phyloP scores from a whole-genome alignment of 2,797 vertebrate genomes.

The Limosa lapponica region DNA sequence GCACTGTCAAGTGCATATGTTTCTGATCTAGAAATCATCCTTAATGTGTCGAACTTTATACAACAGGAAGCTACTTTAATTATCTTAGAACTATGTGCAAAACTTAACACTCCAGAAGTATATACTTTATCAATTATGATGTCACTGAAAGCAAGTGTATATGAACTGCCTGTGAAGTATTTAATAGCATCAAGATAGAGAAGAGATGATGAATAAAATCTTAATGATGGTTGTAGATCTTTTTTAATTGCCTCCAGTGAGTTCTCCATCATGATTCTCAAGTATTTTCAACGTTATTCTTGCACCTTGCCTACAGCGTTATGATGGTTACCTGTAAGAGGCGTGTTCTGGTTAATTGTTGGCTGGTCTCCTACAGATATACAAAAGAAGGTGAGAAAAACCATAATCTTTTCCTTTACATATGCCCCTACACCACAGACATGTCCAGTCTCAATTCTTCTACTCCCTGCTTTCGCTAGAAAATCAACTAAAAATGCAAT shows the following conservation, averaged over 20 bases:
- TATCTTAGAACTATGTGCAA: constrained; percentile 16
- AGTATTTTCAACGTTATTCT: background rate
- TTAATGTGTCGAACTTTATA: background rate
- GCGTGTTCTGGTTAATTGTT: background rate
- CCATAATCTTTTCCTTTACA: background rate
- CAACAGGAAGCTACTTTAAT: constrained; percentile 5
- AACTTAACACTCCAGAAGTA: constrained; percentile 6
- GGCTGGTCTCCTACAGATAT: background rate
- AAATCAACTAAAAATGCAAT: background rate
- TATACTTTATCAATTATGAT: constrained; percentile 29
- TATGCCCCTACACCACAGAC: background rate
- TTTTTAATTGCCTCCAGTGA: constrained; percentile 5
- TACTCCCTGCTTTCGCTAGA: background rate
- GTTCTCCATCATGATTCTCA: background rate
- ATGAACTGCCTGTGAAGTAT: constrained; percentile 20
- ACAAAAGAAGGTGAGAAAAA: background rate
- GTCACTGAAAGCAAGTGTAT: background rate
- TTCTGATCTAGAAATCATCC: constrained; percentile 25
- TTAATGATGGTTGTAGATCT: constrained; percentile 38
- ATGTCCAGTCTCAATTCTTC: background rate
- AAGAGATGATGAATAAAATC: constrained; percentile 19
- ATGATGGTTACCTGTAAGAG: background rate
- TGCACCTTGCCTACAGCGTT: background rate
- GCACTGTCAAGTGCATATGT: background rate
- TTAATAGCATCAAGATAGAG: background rate